Conservation (phyloP, 2,888 invertebrate genomes). For the Nymphalis urticae region DNA sequence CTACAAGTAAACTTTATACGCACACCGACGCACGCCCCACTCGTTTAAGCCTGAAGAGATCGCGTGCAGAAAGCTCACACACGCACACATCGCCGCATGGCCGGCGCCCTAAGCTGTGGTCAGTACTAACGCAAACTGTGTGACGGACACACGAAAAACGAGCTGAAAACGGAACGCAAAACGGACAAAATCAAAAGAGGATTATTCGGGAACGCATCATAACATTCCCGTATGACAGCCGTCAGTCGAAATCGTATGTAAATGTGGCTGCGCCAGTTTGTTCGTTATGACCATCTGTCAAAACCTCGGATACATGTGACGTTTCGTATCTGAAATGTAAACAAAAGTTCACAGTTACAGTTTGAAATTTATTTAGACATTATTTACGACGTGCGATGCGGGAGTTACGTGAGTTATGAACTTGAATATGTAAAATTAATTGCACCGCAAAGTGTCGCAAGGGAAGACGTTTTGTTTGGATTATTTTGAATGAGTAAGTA, state of each 20-base stretch:
- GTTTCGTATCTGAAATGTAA: constrained; percentile 78
- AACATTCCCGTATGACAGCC: constrained; percentile 42
- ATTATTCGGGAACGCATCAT: constrained; percentile 52
- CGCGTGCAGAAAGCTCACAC: constrained; percentile 81
- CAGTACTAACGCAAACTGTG: constrained; percentile 81
- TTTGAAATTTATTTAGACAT: constrained; percentile 61
- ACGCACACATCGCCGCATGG: constrained; percentile 72
- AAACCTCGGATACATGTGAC: constrained; percentile 77
- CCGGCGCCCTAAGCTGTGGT: constrained; percentile 81
- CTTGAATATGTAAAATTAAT: constrained; percentile 75
- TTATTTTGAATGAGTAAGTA: constrained; percentile 77
- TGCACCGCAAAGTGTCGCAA: constrained; percentile 62
- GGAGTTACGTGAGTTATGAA: constrained; percentile 73
- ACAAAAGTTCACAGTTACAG: constrained; percentile 68
- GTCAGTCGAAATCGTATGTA: constrained; percentile 62
- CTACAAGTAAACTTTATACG: constrained; percentile 70
- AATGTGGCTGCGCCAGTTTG: constrained; percentile 70
- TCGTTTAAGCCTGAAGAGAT: constrained; percentile 73
- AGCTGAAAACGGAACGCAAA: constrained; percentile 77
- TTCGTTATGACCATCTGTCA: constrained; percentile 78
- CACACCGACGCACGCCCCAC: constrained; percentile 73
- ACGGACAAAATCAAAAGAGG: constrained; percentile 60
- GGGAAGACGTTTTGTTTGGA: constrained; percentile 61
- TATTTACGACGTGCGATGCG: constrained; percentile 67
- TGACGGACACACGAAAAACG: constrained; percentile 82